These are phyloP conservation scores for Pelusios castaneus DNA, from an alignment of 2,113 vertebrate genomes.

Conservation along the genomic window DNA sequence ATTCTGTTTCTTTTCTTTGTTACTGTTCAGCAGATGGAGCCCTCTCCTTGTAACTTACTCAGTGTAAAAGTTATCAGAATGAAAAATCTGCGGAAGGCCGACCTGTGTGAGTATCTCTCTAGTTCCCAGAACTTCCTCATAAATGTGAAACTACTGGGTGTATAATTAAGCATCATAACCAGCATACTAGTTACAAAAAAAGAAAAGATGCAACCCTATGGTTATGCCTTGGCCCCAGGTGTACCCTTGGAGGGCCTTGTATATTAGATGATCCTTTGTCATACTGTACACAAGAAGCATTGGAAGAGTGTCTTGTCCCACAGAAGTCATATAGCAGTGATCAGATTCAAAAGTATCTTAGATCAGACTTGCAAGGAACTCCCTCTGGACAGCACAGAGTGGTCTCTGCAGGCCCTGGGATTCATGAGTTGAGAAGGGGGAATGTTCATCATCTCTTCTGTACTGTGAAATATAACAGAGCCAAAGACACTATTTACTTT, in stretches of 20 bases:
- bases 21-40: constrained; percentile 50
- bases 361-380: neutral
- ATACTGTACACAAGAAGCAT: neutral
- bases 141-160: neutral
- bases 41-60: constrained; percentile 75
- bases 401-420: neutral
- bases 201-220: neutral
- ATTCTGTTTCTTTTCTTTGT: neutral
- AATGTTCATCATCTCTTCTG: neutral
- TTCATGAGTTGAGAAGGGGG: neutral
- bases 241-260: neutral
- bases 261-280: neutral
- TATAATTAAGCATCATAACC: neutral
- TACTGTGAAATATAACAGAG: neutral
- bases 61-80: constrained; percentile 77
- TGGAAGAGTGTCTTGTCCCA: neutral
- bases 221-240: neutral
- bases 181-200: neutral
- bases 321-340: neutral
- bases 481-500: too few relatives aligned
- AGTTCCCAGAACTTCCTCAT: neutral
- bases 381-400: neutral
- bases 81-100: constrained; percentile 78
- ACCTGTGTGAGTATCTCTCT: constrained; percentile 71
- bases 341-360: neutral